These are phyloP conservation scores for Trematocara macrostoma DNA, from an alignment of 2,113 vertebrate genomes.

Conservation along the genomic window DNA sequence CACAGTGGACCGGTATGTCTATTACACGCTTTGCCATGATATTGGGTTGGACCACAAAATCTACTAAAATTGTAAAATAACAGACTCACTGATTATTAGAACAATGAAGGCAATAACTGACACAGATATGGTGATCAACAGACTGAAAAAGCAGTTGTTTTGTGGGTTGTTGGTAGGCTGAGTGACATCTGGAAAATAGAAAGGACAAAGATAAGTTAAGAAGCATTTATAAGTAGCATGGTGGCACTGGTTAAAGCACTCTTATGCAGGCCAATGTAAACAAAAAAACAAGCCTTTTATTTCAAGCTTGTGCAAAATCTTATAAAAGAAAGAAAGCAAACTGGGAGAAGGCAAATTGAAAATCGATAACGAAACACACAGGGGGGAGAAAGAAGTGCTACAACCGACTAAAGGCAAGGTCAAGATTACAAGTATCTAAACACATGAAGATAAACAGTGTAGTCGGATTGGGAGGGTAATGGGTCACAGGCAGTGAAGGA, in stretches of 20 bases:
- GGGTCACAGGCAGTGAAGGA: not conserved
- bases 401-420: not conserved
- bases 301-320: not conserved
- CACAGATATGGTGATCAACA: not conserved
- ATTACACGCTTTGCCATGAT: not conserved
- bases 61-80: not conserved
- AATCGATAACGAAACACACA: not conserved
- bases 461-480: not conserved
- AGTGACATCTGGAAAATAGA: not conserved
- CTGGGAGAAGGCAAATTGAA: not conserved
- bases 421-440: not conserved
- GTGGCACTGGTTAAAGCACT: not conserved
- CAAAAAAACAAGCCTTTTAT: not conserved
- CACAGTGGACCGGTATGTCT: not conserved
- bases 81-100: not conserved
- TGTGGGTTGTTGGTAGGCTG: not conserved
- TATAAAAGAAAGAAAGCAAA: not conserved
- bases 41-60: not conserved
- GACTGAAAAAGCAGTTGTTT: not conserved
- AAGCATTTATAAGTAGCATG: not conserved
- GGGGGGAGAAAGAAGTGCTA: not conserved
- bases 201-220: not conserved
- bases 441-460: not conserved
- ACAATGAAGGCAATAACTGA: not conserved
- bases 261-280: not conserved